Evolutionary conservation across 1,140 invertebrate species (phyloP).

Genomic region (Meloidogyne hapla): DNA sequence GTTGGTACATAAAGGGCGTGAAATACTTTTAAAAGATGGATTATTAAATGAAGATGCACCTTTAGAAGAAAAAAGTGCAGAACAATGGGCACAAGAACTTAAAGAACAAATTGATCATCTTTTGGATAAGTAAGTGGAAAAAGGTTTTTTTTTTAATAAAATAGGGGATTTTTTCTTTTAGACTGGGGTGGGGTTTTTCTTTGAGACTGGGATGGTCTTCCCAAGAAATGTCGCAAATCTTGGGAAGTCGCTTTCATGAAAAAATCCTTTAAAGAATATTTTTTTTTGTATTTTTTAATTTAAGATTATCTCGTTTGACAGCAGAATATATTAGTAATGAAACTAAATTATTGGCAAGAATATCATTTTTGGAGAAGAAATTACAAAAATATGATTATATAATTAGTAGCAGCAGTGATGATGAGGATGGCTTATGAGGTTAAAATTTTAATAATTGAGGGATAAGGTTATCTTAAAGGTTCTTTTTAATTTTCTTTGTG

Average conservation of each 20-base stretch:
- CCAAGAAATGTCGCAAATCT: too few relatives aligned
- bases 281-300: not conserved
- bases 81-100: conserved; percentile 56
- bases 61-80: conserved; percentile 67
- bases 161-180: too few relatives aligned
- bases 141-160: conserved; percentile 1
- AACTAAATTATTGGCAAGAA: conserved; percentile 28
- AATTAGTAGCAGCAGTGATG: not conserved
- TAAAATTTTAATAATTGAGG: too few relatives aligned
- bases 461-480: too few relatives aligned
- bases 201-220: too few relatives aligned
- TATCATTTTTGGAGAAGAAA: conserved; percentile 36
- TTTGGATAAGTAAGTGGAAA: conserved; percentile 68
- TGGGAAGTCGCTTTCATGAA: too few relatives aligned
- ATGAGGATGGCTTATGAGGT: not conserved
- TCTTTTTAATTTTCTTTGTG: too few relatives aligned
- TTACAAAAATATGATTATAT: conserved; percentile 8
- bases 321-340: conserved; percentile 47
- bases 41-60: conserved; percentile 79
- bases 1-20: conserved; percentile 67
- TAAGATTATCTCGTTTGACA: conserved; percentile 39
- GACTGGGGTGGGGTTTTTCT: too few relatives aligned
- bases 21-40: conserved; percentile 86
- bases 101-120: conserved; percentile 71
- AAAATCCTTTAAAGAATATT: not conserved